Conservation (phyloP, 1,140 invertebrate species). For the Ips typographus region DNA sequence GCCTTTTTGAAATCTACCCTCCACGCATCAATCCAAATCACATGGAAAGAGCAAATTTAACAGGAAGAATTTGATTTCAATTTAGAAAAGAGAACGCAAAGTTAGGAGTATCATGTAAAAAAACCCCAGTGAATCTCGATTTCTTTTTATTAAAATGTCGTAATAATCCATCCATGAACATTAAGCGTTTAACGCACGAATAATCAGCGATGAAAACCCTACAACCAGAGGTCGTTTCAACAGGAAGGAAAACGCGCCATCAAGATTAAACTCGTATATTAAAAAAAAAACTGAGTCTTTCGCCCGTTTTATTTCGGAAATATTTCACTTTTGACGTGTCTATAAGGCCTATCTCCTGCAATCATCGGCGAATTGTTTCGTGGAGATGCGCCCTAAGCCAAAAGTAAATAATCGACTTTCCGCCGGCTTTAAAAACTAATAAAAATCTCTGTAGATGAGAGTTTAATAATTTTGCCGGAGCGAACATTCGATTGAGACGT, state of each 20-base stretch:
- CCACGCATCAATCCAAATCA: no score
- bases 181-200: no score
- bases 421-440: slow-evolving; percentile 21
- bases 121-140: no score
- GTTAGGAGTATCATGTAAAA: no score
- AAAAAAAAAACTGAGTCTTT: slow-evolving; percentile 9
- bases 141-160: no score
- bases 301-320: slow-evolving; percentile 19
- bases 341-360: slow-evolving; percentile 19
- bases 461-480: slow-evolving; percentile 9
- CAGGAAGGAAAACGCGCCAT: not conserved
- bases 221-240: not conserved
- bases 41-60: no score
- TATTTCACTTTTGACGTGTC: slow-evolving; percentile 25
- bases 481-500: slow-evolving; percentile 13
- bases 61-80: no score
- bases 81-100: no score
- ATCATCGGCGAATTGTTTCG: slow-evolving; percentile 28
- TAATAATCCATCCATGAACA: no score
- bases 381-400: slow-evolving; percentile 2
- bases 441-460: slow-evolving; percentile 20
- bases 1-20: no score
- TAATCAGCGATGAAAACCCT: not conserved
- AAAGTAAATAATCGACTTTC: slow-evolving; percentile 21
- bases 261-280: slow-evolving; percentile 6